Conservation (phyloP, 2,888 invertebrate genomes). For the Eucera pruinosa region DNA sequence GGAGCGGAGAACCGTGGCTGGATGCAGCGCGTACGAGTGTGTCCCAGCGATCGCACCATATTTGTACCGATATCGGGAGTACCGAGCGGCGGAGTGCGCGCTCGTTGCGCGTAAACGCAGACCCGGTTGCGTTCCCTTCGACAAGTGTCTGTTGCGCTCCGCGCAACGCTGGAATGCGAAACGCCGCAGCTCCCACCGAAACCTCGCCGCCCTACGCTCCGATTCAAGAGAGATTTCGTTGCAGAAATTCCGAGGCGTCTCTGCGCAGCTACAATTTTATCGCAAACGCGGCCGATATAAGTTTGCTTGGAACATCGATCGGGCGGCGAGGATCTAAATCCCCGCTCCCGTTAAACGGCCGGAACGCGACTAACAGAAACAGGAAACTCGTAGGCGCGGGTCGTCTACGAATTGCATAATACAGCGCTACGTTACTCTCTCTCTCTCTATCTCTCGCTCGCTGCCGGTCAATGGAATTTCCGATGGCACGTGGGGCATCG, state of each 20-base stretch:
- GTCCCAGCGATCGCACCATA: slow-evolving; percentile 65
- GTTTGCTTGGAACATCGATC: too few species aligned
- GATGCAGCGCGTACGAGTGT: slow-evolving; percentile 18
- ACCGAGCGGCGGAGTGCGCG: slow-evolving; percentile 36
- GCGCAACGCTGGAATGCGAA: slow-evolving; percentile 19
- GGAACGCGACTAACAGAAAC: slow-evolving; percentile 12
- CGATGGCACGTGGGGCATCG: slow-evolving; percentile 52
- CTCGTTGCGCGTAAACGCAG: slow-evolving; percentile 26
- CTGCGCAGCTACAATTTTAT: too few species aligned
- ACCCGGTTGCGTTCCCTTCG: background rate
- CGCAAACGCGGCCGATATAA: background rate
- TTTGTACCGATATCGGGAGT: slow-evolving; percentile 68
- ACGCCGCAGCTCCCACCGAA: slow-evolving; percentile 12
- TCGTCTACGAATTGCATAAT: slow-evolving; percentile 45
- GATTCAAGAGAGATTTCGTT: background rate
- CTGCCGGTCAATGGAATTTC: slow-evolving; percentile 44
- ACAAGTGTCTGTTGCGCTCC: slow-evolving; percentile 20
- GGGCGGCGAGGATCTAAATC: background rate
- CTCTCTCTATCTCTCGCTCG: slow-evolving; percentile 18
- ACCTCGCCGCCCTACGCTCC: slow-evolving; percentile 12
- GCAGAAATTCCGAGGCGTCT: background rate
- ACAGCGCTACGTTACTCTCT: slow-evolving; percentile 13
- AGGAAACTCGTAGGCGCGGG: slow-evolving; percentile 37
- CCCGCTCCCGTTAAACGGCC: slow-evolving; percentile 26
- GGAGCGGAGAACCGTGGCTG: background rate